Base-by-base conservation (phyloP, 2,113 vertebrate genomes). In the Lucifuga dentata region DNA sequence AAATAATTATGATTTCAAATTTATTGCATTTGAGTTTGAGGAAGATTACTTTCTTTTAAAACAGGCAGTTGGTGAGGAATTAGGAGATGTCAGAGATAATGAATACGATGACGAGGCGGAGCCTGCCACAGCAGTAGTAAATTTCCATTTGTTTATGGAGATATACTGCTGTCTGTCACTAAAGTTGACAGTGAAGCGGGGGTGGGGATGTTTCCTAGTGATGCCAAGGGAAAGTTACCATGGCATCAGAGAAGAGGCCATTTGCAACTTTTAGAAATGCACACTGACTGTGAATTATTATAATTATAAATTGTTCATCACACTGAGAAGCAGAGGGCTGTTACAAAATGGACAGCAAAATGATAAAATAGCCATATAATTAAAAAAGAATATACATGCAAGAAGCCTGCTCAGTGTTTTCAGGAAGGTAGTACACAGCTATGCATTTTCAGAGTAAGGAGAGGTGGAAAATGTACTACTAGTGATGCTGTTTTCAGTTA, bases 61-160 rank as follows among this genome's bases (percentile, higher is more conserved):
- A 80, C 32, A 68, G 70, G 72, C 85, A 86, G 73, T 87, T 88
- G 88, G 77, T 51, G 78, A 78, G 80, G 88, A 86, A 86, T 86
- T 85, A 86, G 23, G 73, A 76, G 49, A 64, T 60, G 73, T 80
- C 60, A 52, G 73, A 74, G 75, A 86, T 86, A 76, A 89, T 85
- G 64, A 82, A 78, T 76, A 16, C 76, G 60, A 48, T 57, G 56
- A 55, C 32, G 76, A 78, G 78, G 45, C 15, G 36, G 60, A 60
- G 76, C 75, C 82, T 11, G 17, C 70, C 61, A 62, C 80, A 79
- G 63, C 63, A 65, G 68, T 66, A 46, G 33, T 73, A 61, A 71
- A 83, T 79, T 85, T 49, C 39, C 13, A 76, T 81, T 68, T 87
- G 78, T 86, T 83, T 85, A 78, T 76, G 68, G 73, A 75, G 78